Percentiles rank a stretch among this genome's conserved stretches.
Evolutionary conservation across 1,140 invertebrate species (phyloP).

Genomic region (Calycopis cecrops): DNA sequence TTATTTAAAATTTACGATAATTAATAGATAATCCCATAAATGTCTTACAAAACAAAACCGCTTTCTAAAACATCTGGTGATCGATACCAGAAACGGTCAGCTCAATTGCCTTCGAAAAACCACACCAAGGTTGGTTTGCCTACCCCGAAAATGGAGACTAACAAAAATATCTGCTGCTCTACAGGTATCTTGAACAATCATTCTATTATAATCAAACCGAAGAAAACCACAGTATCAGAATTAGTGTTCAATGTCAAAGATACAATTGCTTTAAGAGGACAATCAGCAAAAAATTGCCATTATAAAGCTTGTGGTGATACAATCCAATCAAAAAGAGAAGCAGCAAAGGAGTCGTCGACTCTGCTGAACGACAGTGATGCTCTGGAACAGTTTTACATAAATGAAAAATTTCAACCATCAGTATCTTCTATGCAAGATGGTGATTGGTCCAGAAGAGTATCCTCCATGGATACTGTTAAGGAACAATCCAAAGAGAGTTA

Average conservation of each 20-base stretch:
- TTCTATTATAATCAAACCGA: conserved; percentile 17
- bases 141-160: neutral
- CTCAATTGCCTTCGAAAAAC: neutral
- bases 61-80: conserved; percentile 23
- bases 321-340: neutral
- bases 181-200: conserved; percentile 27
- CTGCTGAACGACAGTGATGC: neutral
- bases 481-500: too few relatives aligned
- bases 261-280: too few relatives aligned
- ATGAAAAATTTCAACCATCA: conserved; percentile 48
- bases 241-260: conserved; percentile 25
- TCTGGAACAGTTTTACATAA: conserved; percentile 52
- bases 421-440: conserved; percentile 33
- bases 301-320: conserved; percentile 52
- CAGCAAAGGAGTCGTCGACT: neutral
- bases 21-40: conserved; percentile 11
- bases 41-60: conserved; percentile 22
- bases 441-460: conserved; percentile 25
- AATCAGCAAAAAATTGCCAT: conserved; percentile 25
- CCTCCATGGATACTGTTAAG: conserved; percentile 42
- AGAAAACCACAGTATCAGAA: conserved; percentile 52
- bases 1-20: too few relatives aligned
- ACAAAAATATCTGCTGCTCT: conserved; percentile 44
- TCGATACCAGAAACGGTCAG: conserved; percentile 24
- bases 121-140: neutral